Evolutionary conservation across 2,888 invertebrate species (phyloP).

Genomic region (Hymenopus coronatus): DNA sequence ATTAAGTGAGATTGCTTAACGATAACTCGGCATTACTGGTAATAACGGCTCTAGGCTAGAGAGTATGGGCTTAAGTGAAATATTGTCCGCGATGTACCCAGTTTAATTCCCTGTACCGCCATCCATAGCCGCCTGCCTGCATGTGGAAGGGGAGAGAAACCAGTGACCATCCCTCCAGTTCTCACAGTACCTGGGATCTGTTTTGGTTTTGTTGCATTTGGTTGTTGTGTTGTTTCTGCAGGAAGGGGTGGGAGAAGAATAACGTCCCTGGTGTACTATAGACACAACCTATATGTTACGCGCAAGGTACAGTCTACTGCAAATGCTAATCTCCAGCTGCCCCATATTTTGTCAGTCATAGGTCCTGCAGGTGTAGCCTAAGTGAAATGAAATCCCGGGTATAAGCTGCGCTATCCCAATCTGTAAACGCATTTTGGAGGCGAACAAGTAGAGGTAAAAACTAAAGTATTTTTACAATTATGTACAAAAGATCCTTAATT

Average conservation of each 20-base stretch:
- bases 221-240: neutral
- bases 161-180: neutral
- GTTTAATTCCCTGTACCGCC: slow-evolving; percentile 22
- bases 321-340: neutral
- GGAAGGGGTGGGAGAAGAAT: neutral
- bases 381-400: neutral
- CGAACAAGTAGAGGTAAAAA: too few relatives aligned
- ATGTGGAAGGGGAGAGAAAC: neutral
- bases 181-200: slow-evolving; percentile 22
- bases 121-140: neutral
- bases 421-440: too few relatives aligned
- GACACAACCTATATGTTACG: neutral
- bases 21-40: slow-evolving; percentile 9
- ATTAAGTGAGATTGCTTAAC: neutral
- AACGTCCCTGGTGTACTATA: slow-evolving; percentile 18
- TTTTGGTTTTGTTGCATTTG: slow-evolving; percentile 16
- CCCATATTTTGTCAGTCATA: neutral
- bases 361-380: neutral
- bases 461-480: too few relatives aligned
- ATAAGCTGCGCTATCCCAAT: neutral
- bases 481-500: too few relatives aligned
- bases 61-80: slow-evolving; percentile 10
- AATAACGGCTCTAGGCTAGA: neutral
- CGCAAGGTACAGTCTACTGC: neutral
- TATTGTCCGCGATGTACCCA: slow-evolving; percentile 18